phyloP scores from a whole-genome alignment of 2,888 invertebrate species.

The Ophion slaviceki region DNA sequence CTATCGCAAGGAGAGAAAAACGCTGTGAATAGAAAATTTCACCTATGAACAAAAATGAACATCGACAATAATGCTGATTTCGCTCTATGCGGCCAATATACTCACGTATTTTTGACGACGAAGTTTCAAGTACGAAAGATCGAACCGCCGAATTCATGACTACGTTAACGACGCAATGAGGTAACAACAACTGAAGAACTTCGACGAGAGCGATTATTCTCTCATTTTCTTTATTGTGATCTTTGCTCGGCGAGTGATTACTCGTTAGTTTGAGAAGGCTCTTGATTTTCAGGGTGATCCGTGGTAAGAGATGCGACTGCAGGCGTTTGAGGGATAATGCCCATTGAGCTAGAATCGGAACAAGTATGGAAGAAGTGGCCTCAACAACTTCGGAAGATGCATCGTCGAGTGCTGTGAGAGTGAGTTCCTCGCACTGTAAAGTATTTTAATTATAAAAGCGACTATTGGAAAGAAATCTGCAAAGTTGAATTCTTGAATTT shows the following conservation, averaged over 20 bases:
- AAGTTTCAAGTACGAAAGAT: slow-evolving; percentile 70
- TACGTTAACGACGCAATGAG: slow-evolving; percentile 77
- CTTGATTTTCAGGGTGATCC: slow-evolving; percentile 77
- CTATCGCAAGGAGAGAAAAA: background rate
- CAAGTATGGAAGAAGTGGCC: slow-evolving; percentile 85
- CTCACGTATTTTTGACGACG: slow-evolving; percentile 76
- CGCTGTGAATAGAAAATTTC: background rate
- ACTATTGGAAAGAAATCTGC: slow-evolving; percentile 15
- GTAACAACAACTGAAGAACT: slow-evolving; percentile 77
- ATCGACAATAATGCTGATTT: background rate
- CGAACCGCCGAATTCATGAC: slow-evolving; percentile 75
- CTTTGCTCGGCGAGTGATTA: slow-evolving; percentile 76
- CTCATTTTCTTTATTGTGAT: slow-evolving; percentile 75
- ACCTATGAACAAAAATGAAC: background rate
- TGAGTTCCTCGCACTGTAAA: slow-evolving; percentile 85
- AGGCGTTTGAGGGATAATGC: slow-evolving; percentile 85
- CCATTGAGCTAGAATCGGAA: slow-evolving; percentile 88
- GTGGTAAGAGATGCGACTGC: slow-evolving; percentile 84
- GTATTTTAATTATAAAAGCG: slow-evolving; percentile 18
- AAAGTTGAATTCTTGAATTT: background rate
- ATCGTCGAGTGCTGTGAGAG: slow-evolving; percentile 86
- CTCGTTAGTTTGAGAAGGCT: slow-evolving; percentile 75
- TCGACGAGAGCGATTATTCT: slow-evolving; percentile 75
- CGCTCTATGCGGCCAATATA: background rate
- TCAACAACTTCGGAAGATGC: slow-evolving; percentile 85